Percentiles rank a stretch among this genome's conserved stretches.
phyloP scores from a whole-genome alignment of 2,797 vertebrate genomes.

The Corythornis leucogaster region DNA sequence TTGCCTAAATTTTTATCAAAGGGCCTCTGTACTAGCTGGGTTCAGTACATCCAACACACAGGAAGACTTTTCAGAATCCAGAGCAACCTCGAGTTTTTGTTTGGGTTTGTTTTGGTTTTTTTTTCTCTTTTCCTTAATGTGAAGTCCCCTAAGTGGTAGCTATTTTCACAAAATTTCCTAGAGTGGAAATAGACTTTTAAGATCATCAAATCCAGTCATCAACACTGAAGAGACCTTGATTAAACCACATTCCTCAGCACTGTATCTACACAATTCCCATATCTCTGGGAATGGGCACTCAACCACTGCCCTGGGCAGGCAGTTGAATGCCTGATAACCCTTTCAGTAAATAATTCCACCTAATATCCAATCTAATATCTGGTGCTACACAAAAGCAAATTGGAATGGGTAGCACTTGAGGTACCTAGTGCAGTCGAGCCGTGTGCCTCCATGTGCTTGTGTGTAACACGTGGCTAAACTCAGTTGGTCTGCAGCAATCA shows the following conservation, averaged over 20 bases:
- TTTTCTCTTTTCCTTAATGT: neutral
- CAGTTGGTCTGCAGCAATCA: neutral
- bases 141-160: neutral
- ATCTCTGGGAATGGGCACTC: no score
- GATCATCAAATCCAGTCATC: no score
- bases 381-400: neutral
- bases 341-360: no score
- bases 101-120: neutral
- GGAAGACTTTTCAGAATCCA: neutral
- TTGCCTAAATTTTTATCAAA: slow-evolving; percentile 4
- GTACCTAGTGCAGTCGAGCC: accelerated
- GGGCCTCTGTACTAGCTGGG: neutral
- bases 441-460: neutral
- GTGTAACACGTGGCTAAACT: neutral
- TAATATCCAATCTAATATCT: neutral
- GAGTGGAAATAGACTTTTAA: no score
- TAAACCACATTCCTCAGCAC: no score
- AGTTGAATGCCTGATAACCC: no score
- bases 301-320: no score
- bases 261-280: no score
- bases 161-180: neutral
- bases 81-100: neutral
- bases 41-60: neutral
- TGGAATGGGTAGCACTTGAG: neutral
- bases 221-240: no score